Base-by-base conservation (phyloP, 2,888 invertebrate species). In the Vanessa cardui region DNA sequence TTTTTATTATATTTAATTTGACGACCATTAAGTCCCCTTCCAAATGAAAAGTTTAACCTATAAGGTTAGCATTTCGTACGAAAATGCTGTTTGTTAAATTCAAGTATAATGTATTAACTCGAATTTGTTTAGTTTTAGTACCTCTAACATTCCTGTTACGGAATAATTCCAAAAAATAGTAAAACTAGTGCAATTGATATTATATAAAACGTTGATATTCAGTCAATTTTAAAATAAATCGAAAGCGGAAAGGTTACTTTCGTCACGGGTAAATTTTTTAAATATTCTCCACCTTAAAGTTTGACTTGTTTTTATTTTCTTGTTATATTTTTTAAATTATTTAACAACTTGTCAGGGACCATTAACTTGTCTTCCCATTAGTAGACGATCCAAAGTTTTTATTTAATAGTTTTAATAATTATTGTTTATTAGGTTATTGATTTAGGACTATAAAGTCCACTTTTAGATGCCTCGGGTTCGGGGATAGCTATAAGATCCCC, bases 81-180 rank as follows among this genome's bases (percentile, higher is more conserved):
- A 74, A 72, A 73, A 39, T 31, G 39, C n/a, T n/a, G 15, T 54
- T 50, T 54, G 54, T 54, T 39, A 16, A 72, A 77, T 76, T 78
- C 78, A 77, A 78, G 77, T 76, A 76, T 39, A 39, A 39, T 39
- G 39, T 74, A 77, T 78, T 80, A 82, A 85, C 91, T 91, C 91
- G 91, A 91, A 91, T 91, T 89, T 86, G 81, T 80, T 80, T 90
- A 90, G 89, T 84, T 84, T 84, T 85, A 86, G 83, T 75, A 83
- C 83, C 86, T 56, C 85, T 75, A 85, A 84, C 91, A 90, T 91
- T 92, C 92, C 92, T 88, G 76, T 71, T 78, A 81, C 80, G 89
- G 89, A 84, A 86, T 84, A 86, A 91, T 91, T 92, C 91, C 92
- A 90, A 87, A 81, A n/a, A 68, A 59, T 56, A 64, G 54, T 60